Percentiles rank a stretch among this genome's conserved stretches.
Conservation (phyloP, 2,888 invertebrate genomes). For the Masnerella sp. region DNA sequence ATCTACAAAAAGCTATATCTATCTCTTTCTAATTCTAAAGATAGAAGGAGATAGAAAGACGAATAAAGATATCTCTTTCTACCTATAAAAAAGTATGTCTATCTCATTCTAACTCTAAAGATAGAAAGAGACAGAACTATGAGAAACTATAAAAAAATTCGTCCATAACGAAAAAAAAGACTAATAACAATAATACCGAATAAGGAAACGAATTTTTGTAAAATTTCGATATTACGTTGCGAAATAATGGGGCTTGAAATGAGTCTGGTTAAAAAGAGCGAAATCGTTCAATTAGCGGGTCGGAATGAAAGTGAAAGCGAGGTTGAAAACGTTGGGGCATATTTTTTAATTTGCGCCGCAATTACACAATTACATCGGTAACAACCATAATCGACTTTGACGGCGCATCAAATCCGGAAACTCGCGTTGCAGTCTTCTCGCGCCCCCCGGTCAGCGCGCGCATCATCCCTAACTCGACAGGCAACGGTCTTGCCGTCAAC, state of each 20-base stretch:
- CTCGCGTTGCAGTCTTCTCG: slow-evolving; percentile 25
- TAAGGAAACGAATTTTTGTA: too few species aligned
- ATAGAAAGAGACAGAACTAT: too few species aligned
- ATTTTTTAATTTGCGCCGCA: slow-evolving; percentile 55
- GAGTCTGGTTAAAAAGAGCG: slow-evolving; percentile 17
- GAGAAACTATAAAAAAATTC: too few species aligned
- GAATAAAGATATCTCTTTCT: too few species aligned
- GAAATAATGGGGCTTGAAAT: not conserved
- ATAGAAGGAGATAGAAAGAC: too few species aligned
- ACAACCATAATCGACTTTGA: slow-evolving; percentile 54
- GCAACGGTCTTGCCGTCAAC: slow-evolving; percentile 35
- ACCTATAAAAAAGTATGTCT: too few species aligned
- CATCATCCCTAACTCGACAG: slow-evolving; percentile 47
- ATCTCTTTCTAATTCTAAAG: too few species aligned
- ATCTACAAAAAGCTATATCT: not conserved
- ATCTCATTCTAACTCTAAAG: too few species aligned
- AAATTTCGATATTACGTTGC: too few species aligned
- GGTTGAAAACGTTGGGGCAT: slow-evolving; percentile 27
- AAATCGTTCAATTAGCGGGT: slow-evolving; percentile 30
- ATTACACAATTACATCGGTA: slow-evolving; percentile 54
- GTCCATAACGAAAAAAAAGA: too few species aligned
- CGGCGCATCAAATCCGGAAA: slow-evolving; percentile 57
- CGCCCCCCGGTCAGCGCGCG: slow-evolving; percentile 22
- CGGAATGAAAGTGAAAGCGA: slow-evolving; percentile 40
- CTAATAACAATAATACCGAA: too few species aligned